These are phyloP conservation scores for Sclerodermus sp. DNA, from an alignment of 2,888 invertebrate genomes.

Conservation along the genomic window DNA sequence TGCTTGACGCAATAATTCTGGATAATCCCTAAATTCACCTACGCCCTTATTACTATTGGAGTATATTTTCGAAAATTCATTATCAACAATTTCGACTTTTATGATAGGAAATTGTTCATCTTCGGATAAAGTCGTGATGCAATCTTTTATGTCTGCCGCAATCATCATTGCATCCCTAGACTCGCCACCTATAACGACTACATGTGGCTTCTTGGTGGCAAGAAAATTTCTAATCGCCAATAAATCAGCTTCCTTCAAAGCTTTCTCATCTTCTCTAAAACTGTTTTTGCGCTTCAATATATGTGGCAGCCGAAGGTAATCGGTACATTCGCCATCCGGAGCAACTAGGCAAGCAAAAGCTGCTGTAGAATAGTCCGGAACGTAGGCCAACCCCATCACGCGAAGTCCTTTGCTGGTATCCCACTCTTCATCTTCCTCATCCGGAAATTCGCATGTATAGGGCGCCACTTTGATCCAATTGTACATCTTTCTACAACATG, in stretches of 20 bases:
- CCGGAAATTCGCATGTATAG: constrained; percentile 71
- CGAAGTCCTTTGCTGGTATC: constrained; percentile 81
- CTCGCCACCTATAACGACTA: constrained; percentile 88
- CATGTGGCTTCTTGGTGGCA: constrained; percentile 87
- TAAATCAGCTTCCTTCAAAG: constrained; percentile 70
- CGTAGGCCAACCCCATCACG: constrained; percentile 86
- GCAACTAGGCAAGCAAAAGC: constrained; percentile 87
- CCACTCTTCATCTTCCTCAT: constrained; percentile 92
- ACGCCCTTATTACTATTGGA: constrained; percentile 86
- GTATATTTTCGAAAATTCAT: constrained; percentile 90
- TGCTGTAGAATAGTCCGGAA: constrained; percentile 80
- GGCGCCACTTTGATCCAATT: constrained; percentile 92
- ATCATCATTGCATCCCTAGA: constrained; percentile 84
- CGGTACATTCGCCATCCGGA: constrained; percentile 89
- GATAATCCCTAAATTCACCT: constrained; percentile 91
- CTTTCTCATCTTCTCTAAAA: constrained; percentile 68
- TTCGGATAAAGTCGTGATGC: constrained; percentile 73
- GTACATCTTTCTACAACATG: constrained; percentile 83
- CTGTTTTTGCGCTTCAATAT: constrained; percentile 81
- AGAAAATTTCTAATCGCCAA: constrained; percentile 79
- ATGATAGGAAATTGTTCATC: constrained; percentile 87
- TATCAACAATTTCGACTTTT: constrained; percentile 89
- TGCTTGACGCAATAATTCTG: constrained; percentile 86
- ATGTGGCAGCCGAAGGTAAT: constrained; percentile 85
- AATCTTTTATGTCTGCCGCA: constrained; percentile 74